Evolutionary conservation across 2,888 invertebrate genomes (phyloP), one percentile per base, ranked within the genome.

Genomic region (Lasioglossum marginatum): DNA sequence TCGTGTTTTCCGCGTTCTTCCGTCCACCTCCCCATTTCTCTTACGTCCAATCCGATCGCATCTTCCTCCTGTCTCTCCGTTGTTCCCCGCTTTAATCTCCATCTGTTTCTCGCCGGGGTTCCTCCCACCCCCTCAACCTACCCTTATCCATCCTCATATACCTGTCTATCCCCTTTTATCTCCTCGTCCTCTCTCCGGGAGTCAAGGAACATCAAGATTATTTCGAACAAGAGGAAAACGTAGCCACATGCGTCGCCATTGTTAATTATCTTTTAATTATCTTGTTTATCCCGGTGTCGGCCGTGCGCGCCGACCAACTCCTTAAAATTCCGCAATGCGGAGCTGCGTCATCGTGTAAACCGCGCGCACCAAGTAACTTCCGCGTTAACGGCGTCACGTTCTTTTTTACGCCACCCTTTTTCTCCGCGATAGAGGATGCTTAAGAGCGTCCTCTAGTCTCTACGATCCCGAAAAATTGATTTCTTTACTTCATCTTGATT

Each of bases 251-350:
- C 88, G 83, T 77, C 79, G 77, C 87, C 87, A 87, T 88, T 91
- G 92, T 93, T 94, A 93, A 93, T 94, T 93, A 94, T 93, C 94
- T 93, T 94, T 94, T 94, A 93, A 94, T 94, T 93, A 93, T 93
- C 93, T 94, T 92, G 93, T 94, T 93, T 94, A 93, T 94, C 93
- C 93, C 81, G 72, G 77, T 84, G 52, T 66, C 68, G 77, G 71
- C 40, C 52, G 14, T 27, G n/a, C 31, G 40, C 43, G 72, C 63
- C 23, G 74, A 81, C 85, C 85, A 66, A 57, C 73, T 76, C 60
- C 76, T 83, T 76, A 73, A 82, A 90, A 85, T 83, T 81, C 81
- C 72, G 74, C 81, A 72, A 73, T 80, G 87, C 81, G 40, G 79
- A 43, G 72, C 66, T 52, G 48, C 79, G 81, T 60, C 63, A 60